Conservation (phyloP, 2,888 invertebrate species). For the Aethes cnicana region DNA sequence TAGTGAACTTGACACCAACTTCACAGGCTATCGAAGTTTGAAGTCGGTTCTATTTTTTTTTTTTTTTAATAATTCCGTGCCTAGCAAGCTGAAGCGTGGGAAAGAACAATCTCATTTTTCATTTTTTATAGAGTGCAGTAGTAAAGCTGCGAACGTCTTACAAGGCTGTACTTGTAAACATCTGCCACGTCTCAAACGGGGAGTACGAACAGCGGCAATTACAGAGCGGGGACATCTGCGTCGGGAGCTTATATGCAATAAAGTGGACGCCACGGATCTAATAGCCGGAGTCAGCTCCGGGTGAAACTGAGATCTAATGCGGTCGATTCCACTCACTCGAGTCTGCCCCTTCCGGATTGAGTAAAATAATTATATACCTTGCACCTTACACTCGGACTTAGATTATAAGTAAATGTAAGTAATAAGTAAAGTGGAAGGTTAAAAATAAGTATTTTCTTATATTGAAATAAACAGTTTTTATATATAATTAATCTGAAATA, state of each 20-base stretch:
- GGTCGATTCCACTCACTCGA: not conserved
- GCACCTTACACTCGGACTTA: too few species aligned
- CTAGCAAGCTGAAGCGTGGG: too few species aligned
- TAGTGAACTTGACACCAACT: too few species aligned
- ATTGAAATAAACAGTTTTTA: too few species aligned
- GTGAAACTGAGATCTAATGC: conserved; percentile 8
- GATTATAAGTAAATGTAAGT: too few species aligned
- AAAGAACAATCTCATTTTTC: too few species aligned
- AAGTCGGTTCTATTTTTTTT: too few species aligned
- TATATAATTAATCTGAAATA: too few species aligned
- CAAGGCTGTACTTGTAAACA: conserved; percentile 66
- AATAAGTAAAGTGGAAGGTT: too few species aligned
- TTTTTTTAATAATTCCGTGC: too few species aligned
- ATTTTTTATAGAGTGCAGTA: conserved; percentile 37
- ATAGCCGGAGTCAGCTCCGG: conserved; percentile 35
- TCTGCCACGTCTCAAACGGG: conserved; percentile 63
- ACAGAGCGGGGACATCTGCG: conserved; percentile 66
- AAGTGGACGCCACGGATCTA: conserved; percentile 48
- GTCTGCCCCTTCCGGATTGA: conserved; percentile 2
- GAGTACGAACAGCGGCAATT: conserved; percentile 68
- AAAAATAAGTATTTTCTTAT: too few species aligned
- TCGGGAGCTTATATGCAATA: conserved; percentile 70
- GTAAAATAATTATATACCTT: not conserved
- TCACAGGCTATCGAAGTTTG: too few species aligned
- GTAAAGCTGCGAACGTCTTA: conserved; percentile 43